Evolutionary conservation across 2,797 vertebrate genomes (phyloP).

Genomic region (Pogoniulus pusillus): DNA sequence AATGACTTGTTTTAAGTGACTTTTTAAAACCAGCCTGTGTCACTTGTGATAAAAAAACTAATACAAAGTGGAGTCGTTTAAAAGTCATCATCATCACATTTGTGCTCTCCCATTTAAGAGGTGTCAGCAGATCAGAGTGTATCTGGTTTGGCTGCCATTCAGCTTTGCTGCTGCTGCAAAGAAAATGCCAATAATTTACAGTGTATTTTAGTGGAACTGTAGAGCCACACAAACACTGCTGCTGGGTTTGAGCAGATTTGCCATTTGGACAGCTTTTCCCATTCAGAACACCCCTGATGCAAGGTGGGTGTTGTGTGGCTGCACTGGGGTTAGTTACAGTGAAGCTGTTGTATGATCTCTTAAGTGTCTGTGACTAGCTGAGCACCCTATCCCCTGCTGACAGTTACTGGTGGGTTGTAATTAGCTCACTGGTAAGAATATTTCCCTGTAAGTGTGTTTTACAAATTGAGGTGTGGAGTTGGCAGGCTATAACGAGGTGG

Average conservation of each 20-base stretch:
- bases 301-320: not conserved
- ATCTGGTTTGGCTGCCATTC: not conserved
- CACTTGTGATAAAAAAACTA: not conserved
- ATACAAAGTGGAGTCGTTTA: not conserved
- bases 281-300: rapidly evolving
- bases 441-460: not conserved
- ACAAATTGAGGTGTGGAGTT: not conserved
- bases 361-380: not conserved
- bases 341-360: not conserved
- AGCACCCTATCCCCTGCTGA: not conserved
- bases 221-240: not conserved
- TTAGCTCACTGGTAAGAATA: not conserved
- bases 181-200: not conserved
- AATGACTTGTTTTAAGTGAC: not conserved
- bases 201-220: not conserved
- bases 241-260: not conserved
- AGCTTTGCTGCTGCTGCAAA: not conserved
- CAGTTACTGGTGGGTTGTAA: not conserved
- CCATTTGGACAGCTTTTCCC: not conserved
- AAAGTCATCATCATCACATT: not conserved
- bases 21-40: not conserved
- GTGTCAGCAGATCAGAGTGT: not conserved
- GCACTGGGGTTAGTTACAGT: not conserved
- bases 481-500: not conserved
- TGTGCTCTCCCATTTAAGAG: not conserved